Conservation (phyloP, 1,140 invertebrate genomes). For the Nomia melanderi region DNA sequence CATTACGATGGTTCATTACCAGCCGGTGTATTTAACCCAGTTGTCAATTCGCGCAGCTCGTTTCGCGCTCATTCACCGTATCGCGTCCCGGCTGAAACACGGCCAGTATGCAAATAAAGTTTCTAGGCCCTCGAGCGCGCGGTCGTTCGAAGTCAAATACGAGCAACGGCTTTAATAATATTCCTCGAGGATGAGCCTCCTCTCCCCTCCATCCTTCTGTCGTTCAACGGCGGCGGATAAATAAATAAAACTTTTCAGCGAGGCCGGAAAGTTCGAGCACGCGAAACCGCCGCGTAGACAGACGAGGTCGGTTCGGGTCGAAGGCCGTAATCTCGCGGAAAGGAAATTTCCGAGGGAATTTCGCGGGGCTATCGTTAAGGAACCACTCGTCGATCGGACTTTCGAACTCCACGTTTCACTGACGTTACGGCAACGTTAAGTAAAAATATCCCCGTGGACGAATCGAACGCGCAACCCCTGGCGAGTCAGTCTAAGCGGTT, state of each 20-base stretch:
- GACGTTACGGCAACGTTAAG: slow-evolving; percentile 6
- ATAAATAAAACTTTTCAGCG: slow-evolving; percentile 63
- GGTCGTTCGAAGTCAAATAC: slow-evolving; percentile 70
- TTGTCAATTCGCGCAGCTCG: slow-evolving; percentile 71
- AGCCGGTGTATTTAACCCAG: slow-evolving; percentile 70
- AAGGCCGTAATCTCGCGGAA: slow-evolving; percentile 34
- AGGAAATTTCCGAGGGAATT: slow-evolving; percentile 32
- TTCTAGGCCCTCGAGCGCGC: slow-evolving; percentile 7
- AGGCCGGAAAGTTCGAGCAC: neutral
- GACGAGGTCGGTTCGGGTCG: neutral
- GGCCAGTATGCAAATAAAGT: slow-evolving; percentile 66
- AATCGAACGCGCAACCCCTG: slow-evolving; percentile 5
- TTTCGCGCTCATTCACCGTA: slow-evolving; percentile 69
- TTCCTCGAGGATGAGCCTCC: slow-evolving; percentile 45
- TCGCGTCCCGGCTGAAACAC: slow-evolving; percentile 62
- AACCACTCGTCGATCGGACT: slow-evolving; percentile 1
- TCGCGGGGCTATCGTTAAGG: slow-evolving; percentile 9
- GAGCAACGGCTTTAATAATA: slow-evolving; percentile 61
- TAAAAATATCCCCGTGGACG: slow-evolving; percentile 29
- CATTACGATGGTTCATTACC: slow-evolving; percentile 63
- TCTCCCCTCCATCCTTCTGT: neutral
- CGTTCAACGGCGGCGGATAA: slow-evolving; percentile 50
- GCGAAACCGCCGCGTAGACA: neutral
- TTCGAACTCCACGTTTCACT: slow-evolving; percentile 23
- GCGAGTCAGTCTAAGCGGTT: neutral